A percentile compares a stretch with the other conserved stretches of the same genome.
These are phyloP conservation scores for Drosophila kambysellisi DNA, from an alignment of 2,888 invertebrate genomes.

Conservation along the genomic window DNA sequence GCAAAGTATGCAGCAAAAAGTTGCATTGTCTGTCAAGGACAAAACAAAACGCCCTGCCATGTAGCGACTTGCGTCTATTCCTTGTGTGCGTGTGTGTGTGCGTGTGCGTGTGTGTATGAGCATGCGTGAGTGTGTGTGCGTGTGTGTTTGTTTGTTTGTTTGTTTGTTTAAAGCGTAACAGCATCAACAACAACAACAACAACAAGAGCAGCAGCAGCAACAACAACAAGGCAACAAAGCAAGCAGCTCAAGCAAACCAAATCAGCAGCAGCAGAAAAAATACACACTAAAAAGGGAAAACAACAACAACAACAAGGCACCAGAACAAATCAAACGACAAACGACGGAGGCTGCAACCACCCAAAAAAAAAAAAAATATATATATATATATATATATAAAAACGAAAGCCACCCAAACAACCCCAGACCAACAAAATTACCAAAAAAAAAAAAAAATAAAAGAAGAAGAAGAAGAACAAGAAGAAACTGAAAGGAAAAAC, in stretches of 20 bases:
- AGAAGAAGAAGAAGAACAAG: not conserved
- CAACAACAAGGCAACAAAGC: constrained; percentile 30
- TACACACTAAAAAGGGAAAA: constrained; percentile 21
- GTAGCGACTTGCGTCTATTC: constrained; percentile 38
- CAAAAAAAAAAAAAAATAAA: not conserved
- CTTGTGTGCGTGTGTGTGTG: constrained; percentile 16
- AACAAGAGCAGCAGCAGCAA: constrained; percentile 7
- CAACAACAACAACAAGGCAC: constrained; percentile 9
- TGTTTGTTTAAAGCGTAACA: constrained; percentile 19
- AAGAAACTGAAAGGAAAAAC: constrained; percentile 6
- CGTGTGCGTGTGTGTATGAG: constrained; percentile 17
- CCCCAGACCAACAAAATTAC: constrained; percentile 21
- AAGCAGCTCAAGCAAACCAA: constrained; percentile 21
- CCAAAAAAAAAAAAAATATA: not conserved
- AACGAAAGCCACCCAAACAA: constrained; percentile 21
- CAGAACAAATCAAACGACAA: constrained; percentile 49
- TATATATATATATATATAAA: not conserved
- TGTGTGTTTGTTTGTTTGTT: constrained; percentile 14
- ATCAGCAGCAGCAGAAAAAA: constrained; percentile 4
- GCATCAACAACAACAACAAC: constrained; percentile 42
- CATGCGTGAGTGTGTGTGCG: constrained; percentile 14
- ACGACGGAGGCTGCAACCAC: constrained; percentile 36
- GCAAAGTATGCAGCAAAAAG: constrained; percentile 72
- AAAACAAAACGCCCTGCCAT: constrained; percentile 72
- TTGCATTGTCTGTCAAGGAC: constrained; percentile 81